Base-by-base conservation (phyloP, 2,113 vertebrate genomes). In the Alosa alosa region DNA sequence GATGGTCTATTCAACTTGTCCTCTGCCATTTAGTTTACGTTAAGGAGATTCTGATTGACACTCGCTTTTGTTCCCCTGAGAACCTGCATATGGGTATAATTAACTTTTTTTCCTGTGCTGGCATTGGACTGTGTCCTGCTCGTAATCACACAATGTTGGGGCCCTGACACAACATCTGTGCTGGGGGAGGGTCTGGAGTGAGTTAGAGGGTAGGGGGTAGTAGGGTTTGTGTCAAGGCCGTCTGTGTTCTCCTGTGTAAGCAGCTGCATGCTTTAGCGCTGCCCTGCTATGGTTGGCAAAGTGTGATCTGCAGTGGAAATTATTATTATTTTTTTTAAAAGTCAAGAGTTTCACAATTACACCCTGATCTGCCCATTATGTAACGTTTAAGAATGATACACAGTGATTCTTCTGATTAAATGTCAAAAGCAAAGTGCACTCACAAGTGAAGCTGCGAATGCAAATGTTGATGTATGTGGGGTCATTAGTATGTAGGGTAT, bases 301-400 rank as follows among this genome's bases (percentile, higher is more conserved):
- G 64, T 5, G n/a, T 2, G 25, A 72, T 25, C 64, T 8, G 7
- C 88, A 86, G 87, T 90, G 87, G 86, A 87, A 89, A 92, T 90
- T 85, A 88, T 22, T 64, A 0, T 22, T 64, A 0, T 64, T 64
- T 64, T 49, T 49, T 49, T 36, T 13, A 78, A 39, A 78, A 36
- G 25, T 25, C 64, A 15, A 10, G 31, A 78, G 72, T 78, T 78
- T 78, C 13, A 78, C 13, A 39, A 78, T 78, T 36, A 39, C 11
- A 17, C 72, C 72, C 72, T 39, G 68, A 36, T 78, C 68, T 15
- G 86, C 84, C 4, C 87, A 60, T 85, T 85, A 60, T 85, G 47
- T 49, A 83, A 55, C 5, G 36, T n/a, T 41, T 72, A n/a, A 64
- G 7, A n/a, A 64, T 25, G 60, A n/a, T 64, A 8, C 22, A 64